These are phyloP conservation scores for Stomatorhinus ivindoensis DNA, from an alignment of 2,113 vertebrate species.

Conservation along the genomic window DNA sequence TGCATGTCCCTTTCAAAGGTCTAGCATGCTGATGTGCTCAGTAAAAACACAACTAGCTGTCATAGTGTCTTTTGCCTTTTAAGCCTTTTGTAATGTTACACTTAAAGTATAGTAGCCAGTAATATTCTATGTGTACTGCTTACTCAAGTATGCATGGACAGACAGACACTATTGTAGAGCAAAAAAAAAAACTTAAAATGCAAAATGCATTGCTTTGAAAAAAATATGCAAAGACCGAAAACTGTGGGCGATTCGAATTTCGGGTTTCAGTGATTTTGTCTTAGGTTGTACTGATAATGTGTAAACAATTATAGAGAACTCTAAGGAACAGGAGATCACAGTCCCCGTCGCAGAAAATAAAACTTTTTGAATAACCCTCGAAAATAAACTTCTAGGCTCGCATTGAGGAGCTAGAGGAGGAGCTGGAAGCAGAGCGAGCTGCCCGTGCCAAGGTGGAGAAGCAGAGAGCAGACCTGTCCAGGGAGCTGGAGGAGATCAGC, in stretches of 20 bases:
- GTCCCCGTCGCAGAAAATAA: not conserved
- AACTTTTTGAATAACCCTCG: not conserved
- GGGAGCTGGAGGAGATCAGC: constrained; percentile 58
- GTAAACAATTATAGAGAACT: not conserved
- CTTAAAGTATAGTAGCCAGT: no score
- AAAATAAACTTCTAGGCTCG: constrained; percentile 19
- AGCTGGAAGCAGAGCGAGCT: constrained; percentile 60
- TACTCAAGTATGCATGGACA: not conserved
- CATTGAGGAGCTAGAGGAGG: constrained; percentile 55
- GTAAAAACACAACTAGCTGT: not conserved
- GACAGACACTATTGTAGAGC: not conserved
- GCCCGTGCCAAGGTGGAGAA: constrained; percentile 65
- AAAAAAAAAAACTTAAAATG: not conserved
- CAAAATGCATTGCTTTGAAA: not conserved
- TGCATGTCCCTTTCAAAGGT: no score
- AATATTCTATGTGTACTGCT: not conserved
- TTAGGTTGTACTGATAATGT: not conserved
- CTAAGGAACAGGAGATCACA: not conserved
- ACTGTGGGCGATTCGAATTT: no score
- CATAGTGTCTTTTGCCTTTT: not conserved
- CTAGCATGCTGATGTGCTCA: not conserved
- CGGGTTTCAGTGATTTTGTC: not conserved
- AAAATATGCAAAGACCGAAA: not conserved
- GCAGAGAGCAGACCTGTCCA: constrained; percentile 59
- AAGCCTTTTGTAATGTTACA: not conserved